Base-by-base conservation (phyloP, 2,888 invertebrate genomes). In the Neocrepidodera transversa region DNA sequence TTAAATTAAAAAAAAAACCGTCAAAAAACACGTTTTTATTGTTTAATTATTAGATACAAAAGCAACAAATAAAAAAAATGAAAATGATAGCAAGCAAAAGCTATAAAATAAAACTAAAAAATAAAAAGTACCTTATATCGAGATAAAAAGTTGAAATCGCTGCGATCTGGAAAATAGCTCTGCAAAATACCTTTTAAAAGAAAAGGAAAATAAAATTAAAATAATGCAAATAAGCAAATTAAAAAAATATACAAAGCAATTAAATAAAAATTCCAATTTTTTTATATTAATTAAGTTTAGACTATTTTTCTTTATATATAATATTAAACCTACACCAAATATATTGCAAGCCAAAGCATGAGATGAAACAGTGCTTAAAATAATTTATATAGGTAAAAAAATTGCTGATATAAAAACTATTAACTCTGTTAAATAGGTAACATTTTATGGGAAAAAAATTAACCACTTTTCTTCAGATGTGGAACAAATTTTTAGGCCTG, bases 101-200 rank as follows among this genome's bases (percentile, higher is more conserved):
- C 51, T 23, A 57, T 58, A 60, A 40, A 35, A 35, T 13, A 35
- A 13, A 17, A 38, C 8, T 5, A 38, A 38, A 38, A 38, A 38
- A 38, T 38, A 38, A 38, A 68, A 67, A 66, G 69, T 78, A 79
- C 79, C 79, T 79, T 79, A 61, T 71, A 74, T 53, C 76, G 74
- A 42, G 73, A 70, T 54, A 78, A 72, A 74, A 78, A 76, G 70
- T 75, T 76, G 73, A 75, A 74, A 70, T 78, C 77, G 48, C 76
- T 74, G 62, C 75, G 74, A 57, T 77, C 77, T 61, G 76, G 76
- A 72, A 78, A 76, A 71, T 77, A 78, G 71, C 71, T 78, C 71
- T 76, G 74, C 71, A 78, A 75, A 74, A 77, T 74, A 68, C 77
- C 78, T 76, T 76, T 55, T 63, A 63, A 70, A 71, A 67, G n/a